Evolutionary conservation across 2,113 vertebrate species (phyloP), one percentile per base, ranked within the genome.

Genomic region (Poecilia latipinna): DNA sequence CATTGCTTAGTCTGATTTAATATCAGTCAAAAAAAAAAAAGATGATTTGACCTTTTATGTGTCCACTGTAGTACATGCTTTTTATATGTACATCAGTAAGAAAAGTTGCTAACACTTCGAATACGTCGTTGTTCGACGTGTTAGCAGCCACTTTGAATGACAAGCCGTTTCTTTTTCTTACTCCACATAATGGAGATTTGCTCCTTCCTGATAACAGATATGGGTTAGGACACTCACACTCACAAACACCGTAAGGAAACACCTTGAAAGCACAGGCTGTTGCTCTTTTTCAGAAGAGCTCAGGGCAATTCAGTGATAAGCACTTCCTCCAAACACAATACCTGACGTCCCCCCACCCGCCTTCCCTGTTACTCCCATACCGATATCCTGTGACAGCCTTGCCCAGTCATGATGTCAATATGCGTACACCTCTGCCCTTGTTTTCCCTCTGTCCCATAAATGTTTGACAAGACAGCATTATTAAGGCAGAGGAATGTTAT

Each of bases 401-500:
- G 69, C 82, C 88, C 72, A 78, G 51, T 87, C 85, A 66, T 48
- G 68, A 79, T 90, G 89, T 90, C 88, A 92, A 84, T 87, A 89
- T 90, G 79, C 39, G 51, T 44, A 75, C 48, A 65, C 73, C 74
- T 88, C 70, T 82, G 70, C 72, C 74, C 80, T 86, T 90, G 87
- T 90, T 91, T 90, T 86, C 80, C 61, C 54, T 90, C 82, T 87
- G 78, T 84, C 83, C 79, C 85, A 88, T 91, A 89, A 91, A 93
- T 89, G 87, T 92, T 93, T 93, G 92, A 90, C 90, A 91, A 87
- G 87, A 87, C 88, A 74, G 86, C 39, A 88, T 92, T 84, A 89
- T 90, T 90, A 92, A 80, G 79, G 71, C 64, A 73, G 71, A 85
- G 65, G 68, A 80, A 81, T 86, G 91, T 82, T 87, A 79, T 85